Percentiles rank a stretch among this genome's conserved stretches.
Evolutionary conservation across 2,888 invertebrate genomes (phyloP).

Genomic region (Oligia fasciuncula): DNA sequence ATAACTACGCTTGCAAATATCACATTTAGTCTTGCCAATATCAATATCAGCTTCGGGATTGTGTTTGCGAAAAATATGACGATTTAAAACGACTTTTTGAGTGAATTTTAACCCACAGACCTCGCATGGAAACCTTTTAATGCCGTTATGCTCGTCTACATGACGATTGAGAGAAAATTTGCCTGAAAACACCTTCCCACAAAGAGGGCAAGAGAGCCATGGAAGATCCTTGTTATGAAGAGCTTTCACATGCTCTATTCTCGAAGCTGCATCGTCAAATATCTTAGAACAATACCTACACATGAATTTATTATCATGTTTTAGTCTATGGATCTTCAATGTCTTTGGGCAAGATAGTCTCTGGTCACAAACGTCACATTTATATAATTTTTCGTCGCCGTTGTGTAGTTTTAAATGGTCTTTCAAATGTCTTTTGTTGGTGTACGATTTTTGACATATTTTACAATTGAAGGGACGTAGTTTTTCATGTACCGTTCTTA

Average conservation of each 20-base stretch:
- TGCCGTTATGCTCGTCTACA: constrained; percentile 29
- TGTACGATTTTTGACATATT: constrained; percentile 37
- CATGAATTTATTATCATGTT: constrained; percentile 48
- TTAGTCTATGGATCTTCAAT: constrained; percentile 39
- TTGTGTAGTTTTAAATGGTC: constrained; percentile 30
- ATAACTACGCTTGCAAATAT: constrained; percentile 42
- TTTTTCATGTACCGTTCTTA: constrained; percentile 49
- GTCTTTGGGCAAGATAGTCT: not conserved
- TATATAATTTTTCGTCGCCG: not conserved
- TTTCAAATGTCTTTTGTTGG: constrained; percentile 34
- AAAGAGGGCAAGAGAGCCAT: constrained; percentile 27
- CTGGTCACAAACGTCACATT: constrained; percentile 49
- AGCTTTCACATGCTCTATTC: not conserved
- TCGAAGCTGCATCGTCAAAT: not conserved
- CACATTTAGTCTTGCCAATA: constrained; percentile 45
- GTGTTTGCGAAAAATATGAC: constrained; percentile 46
- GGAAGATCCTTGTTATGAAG: not conserved
- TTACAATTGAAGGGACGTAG: constrained; percentile 20
- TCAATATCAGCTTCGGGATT: not conserved
- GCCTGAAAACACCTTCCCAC: constrained; percentile 13
- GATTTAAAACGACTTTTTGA: constrained; percentile 24
- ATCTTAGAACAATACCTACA: constrained; percentile 40
- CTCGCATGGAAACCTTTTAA: constrained; percentile 28
- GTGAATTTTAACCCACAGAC: constrained; percentile 37
- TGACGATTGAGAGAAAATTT: constrained; percentile 46